A percentile compares a stretch with the other conserved stretches of the same genome.
Conservation (phyloP, 2,113 vertebrate genomes). For the Brevimyrus niger region DNA sequence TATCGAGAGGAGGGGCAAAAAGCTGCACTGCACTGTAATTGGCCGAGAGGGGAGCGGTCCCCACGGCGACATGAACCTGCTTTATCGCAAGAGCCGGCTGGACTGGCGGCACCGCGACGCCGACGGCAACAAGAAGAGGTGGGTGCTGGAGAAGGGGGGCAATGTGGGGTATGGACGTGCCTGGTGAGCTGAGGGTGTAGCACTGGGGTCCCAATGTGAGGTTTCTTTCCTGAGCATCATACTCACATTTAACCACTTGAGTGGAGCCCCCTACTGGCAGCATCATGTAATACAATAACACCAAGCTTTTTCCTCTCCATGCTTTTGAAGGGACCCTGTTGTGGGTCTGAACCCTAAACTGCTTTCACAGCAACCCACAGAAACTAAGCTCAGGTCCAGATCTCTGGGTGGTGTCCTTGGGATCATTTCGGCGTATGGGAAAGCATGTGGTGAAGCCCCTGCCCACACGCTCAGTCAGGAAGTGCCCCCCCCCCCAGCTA, state of each 20-base stretch:
- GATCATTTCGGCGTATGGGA: neutral
- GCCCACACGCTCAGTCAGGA: neutral
- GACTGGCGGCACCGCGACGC: slow-evolving; percentile 70
- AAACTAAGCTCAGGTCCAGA: neutral
- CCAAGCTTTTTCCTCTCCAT: neutral
- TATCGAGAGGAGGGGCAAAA: slow-evolving; percentile 71
- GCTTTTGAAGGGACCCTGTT: neutral
- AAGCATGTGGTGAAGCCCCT: neutral
- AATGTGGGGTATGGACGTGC: slow-evolving; percentile 28
- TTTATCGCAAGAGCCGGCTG: slow-evolving; percentile 69
- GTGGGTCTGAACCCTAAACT: neutral
- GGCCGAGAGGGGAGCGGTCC: slow-evolving; percentile 61
- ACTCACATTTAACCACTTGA: neutral
- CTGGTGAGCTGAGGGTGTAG: neutral
- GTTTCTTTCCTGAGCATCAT: neutral
- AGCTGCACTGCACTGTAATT: slow-evolving; percentile 68
- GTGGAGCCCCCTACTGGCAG: neutral
- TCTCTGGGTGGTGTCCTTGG: neutral
- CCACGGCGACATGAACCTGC: slow-evolving; percentile 68
- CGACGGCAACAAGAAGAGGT: slow-evolving; percentile 66
- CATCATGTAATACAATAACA: neutral
- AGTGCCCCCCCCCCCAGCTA: neutral
- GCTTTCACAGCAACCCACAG: neutral
- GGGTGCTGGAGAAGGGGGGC: slow-evolving; percentile 22
- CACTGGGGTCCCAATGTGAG: neutral